A percentile compares a stretch with the other conserved stretches of the same genome.
Evolutionary conservation across 2,113 vertebrate species (phyloP).

Genomic region (Pedionomus torquatus): DNA sequence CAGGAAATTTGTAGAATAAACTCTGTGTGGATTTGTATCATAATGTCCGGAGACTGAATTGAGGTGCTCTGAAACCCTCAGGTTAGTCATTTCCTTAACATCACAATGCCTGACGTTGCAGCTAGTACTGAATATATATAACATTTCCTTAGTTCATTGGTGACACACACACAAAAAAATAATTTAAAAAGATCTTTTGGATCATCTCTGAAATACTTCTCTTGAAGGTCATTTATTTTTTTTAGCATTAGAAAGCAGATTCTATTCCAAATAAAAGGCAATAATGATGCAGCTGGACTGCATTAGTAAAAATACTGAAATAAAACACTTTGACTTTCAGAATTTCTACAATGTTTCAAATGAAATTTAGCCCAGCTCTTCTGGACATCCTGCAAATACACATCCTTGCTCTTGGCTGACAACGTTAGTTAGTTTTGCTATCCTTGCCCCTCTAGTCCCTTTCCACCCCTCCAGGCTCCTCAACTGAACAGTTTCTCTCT

Average conservation of each 20-base stretch:
- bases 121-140: neutral
- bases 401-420: conserved; percentile 9
- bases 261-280: neutral
- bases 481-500: neutral
- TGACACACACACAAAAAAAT: neutral
- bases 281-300: neutral
- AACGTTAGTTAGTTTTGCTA: neutral
- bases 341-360: neutral
- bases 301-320: neutral
- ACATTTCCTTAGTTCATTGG: neutral
- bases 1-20: neutral
- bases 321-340: neutral
- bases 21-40: neutral
- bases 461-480: conserved; percentile 2
- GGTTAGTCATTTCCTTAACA: neutral
- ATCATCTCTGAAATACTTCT: neutral
- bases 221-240: neutral
- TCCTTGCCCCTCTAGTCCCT: neutral
- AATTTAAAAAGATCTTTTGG: neutral
- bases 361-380: neutral
- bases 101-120: neutral
- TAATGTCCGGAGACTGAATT: neutral
- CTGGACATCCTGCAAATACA: neutral
- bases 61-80: neutral
- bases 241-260: neutral